These are phyloP conservation scores for Orthosia gothica DNA, from an alignment of 2,888 invertebrate species.

Conservation along the genomic window DNA sequence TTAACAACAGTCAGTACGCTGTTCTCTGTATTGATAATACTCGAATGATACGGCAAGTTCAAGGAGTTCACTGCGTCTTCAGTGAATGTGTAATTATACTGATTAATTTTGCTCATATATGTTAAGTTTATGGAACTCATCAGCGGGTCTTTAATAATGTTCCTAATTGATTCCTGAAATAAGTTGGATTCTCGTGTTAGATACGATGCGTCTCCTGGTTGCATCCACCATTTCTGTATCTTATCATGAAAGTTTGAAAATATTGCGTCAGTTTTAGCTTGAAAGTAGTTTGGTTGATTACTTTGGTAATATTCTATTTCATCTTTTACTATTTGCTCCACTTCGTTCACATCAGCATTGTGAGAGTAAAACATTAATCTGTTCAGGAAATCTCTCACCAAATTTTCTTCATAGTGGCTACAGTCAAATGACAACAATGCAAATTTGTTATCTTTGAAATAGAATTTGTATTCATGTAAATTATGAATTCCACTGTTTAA, in stretches of 20 bases:
- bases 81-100: conserved; percentile 29
- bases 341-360: conserved; percentile 39
- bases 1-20: conserved; percentile 26
- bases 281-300: not conserved
- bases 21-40: conserved; percentile 22
- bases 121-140: conserved; percentile 26
- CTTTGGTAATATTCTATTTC: conserved; percentile 39
- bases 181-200: conserved; percentile 27
- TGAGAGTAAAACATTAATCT: conserved; percentile 40
- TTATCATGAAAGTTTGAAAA: conserved; percentile 45
- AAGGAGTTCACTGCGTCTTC: conserved; percentile 10
- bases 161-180: conserved; percentile 17
- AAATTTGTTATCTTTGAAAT: not conserved
- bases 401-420: not conserved
- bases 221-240: conserved; percentile 60
- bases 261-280: conserved; percentile 43
- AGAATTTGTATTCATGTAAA: conserved; percentile 23
- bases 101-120: conserved; percentile 13
- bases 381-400: conserved; percentile 21
- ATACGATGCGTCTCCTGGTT: conserved; percentile 1
- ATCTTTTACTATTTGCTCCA: conserved; percentile 37
- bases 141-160: conserved; percentile 33
- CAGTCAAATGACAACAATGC: not conserved
- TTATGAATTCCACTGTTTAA: not conserved
- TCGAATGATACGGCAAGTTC: conserved; percentile 3